Evolutionary conservation across 2,113 vertebrate genomes (phyloP).

Genomic region (Rana temporaria): DNA sequence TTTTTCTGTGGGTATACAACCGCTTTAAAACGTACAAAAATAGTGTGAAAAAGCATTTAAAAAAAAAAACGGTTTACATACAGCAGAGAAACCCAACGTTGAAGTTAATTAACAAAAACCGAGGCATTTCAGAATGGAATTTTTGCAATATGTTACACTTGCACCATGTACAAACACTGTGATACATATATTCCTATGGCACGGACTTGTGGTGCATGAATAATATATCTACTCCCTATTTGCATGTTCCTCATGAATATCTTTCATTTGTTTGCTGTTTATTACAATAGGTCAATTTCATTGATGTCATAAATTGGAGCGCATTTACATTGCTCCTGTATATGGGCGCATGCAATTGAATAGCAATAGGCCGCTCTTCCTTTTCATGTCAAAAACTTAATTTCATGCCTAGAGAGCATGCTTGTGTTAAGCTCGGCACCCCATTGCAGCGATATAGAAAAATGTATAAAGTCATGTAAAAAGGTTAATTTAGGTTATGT

Average conservation of each 20-base stretch:
- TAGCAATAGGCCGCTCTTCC: conserved; percentile 37
- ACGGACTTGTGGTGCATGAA: no score
- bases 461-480: conserved; percentile 27
- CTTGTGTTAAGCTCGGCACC: conserved; percentile 22
- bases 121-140: no score
- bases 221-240: conserved; percentile 55
- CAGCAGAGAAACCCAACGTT: no score
- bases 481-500: conserved; percentile 40
- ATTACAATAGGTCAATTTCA: neutral
- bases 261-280: conserved; percentile 12
- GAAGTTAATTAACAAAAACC: no score
- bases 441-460: neutral
- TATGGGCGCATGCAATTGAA: conserved; percentile 35
- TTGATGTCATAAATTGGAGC: conserved; percentile 27
- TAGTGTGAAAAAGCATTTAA: no score
- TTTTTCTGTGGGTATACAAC: no score
- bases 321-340: conserved; percentile 21
- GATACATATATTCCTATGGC: no score
- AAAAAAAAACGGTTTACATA: no score
- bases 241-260: conserved; percentile 61
- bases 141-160: no score
- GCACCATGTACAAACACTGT: no score
- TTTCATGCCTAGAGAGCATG: conserved; percentile 51
- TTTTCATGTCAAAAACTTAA: conserved; percentile 38
- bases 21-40: no score